phyloP scores from a whole-genome alignment of 1,140 invertebrate species.

The Apis cerana region DNA sequence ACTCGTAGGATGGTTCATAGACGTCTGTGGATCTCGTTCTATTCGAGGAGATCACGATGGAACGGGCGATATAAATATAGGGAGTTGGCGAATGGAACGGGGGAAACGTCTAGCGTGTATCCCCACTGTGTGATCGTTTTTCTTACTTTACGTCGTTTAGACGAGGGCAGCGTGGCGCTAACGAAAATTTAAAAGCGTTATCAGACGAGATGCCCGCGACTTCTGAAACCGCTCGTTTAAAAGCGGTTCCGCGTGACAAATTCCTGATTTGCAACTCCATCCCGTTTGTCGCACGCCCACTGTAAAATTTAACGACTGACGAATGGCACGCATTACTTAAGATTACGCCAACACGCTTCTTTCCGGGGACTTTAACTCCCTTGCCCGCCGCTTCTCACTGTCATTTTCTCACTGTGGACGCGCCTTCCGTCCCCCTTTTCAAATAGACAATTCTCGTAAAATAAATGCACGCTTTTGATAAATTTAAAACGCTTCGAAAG shows the following conservation, averaged over 20 bases:
- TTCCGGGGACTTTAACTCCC: not conserved
- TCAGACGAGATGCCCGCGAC: constrained; percentile 47
- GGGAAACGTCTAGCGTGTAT: constrained; percentile 46
- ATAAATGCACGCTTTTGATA: too few species aligned
- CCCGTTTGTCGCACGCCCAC: constrained; percentile 37
- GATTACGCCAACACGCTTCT: constrained; percentile 40
- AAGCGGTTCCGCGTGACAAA: constrained; percentile 49
- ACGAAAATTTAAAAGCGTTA: constrained; percentile 67
- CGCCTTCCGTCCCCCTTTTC: not conserved
- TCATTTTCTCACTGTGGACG: constrained; percentile 31
- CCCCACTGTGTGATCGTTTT: constrained; percentile 56
- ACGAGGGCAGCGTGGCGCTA: constrained; percentile 28
- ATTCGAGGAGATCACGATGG: not conserved
- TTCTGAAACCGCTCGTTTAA: constrained; percentile 37
- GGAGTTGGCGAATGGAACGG: constrained; percentile 44
- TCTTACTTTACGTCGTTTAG: constrained; percentile 66
- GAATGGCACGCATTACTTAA: constrained; percentile 54
- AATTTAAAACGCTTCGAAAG: not conserved
- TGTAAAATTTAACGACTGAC: constrained; percentile 59
- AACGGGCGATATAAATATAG: constrained; percentile 51
- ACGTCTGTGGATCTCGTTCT: not conserved
- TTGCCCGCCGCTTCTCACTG: not conserved
- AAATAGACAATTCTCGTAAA: not conserved
- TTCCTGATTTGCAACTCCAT: constrained; percentile 61
- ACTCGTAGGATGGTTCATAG: not conserved